phyloP scores from a whole-genome alignment of 2,797 vertebrate species.

The Lagorchestes hirsutus region DNA sequence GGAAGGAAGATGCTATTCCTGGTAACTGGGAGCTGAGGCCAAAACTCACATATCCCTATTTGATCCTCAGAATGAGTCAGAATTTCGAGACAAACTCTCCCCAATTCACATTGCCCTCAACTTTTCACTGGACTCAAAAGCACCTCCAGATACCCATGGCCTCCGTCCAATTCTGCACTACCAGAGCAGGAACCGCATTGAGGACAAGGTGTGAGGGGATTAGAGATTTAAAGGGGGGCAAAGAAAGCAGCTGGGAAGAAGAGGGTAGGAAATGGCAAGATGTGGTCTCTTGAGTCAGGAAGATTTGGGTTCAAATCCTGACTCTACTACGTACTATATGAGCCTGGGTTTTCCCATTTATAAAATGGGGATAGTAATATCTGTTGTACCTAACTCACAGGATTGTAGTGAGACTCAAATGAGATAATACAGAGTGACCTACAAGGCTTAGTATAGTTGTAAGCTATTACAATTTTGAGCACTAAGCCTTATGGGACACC shows the following conservation, averaged over 20 bases:
- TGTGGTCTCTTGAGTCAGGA: neutral
- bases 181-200: constrained; percentile 89
- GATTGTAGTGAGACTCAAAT: neutral
- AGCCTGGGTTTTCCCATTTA: neutral
- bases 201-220: constrained; percentile 91
- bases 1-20: neutral
- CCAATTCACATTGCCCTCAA: constrained; percentile 92
- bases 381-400: neutral
- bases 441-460: neutral
- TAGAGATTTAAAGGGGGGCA: constrained; percentile 67
- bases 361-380: neutral
- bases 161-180: constrained; percentile 93
- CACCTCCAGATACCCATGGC: constrained; percentile 88
- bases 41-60: constrained; percentile 9
- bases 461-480: neutral
- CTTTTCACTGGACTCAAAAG: constrained; percentile 91
- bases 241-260: constrained; percentile 82
- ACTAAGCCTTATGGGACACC: neutral
- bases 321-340: neutral
- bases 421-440: neutral
- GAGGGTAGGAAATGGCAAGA: neutral
- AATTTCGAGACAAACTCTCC: constrained; percentile 96
- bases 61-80: constrained; percentile 90
- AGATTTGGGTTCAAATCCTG: neutral
- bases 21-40: neutral